A percentile compares a stretch with the other conserved stretches of the same genome.
phyloP scores from a whole-genome alignment of 1,140 invertebrate genomes.

The Babylonia areolata region DNA sequence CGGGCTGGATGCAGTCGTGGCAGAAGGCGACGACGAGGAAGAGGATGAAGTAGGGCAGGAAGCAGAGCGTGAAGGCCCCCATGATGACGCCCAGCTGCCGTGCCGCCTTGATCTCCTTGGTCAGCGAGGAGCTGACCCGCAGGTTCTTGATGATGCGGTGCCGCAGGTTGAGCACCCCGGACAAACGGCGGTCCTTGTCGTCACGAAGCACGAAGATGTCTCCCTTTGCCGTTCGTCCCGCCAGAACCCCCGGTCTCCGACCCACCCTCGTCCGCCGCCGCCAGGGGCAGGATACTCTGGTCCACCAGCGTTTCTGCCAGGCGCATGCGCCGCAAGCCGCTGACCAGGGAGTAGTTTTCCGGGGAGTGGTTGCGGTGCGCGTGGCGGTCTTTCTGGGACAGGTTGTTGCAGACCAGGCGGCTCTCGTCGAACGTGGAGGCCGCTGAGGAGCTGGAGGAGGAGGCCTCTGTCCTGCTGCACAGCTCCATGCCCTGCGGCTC shows the following conservation, averaged over 20 bases:
- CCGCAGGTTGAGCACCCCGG: constrained; percentile 42
- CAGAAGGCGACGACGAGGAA: constrained; percentile 82
- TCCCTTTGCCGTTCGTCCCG: constrained; percentile 39
- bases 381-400: constrained; percentile 50
- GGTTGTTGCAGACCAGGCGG: constrained; percentile 44
- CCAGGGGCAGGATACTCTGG: constrained; percentile 40
- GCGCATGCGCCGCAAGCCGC: constrained; percentile 53
- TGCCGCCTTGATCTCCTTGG: constrained; percentile 82
- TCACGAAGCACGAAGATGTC: constrained; percentile 58
- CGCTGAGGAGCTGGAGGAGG: constrained; percentile 35
- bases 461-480: constrained; percentile 5
- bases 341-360: constrained; percentile 53
- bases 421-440: constrained; percentile 49
- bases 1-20: constrained; percentile 75
- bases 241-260: constrained; percentile 27
- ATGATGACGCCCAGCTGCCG: constrained; percentile 82
- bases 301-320: constrained; percentile 59
- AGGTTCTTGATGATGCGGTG: constrained; percentile 56
- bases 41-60: constrained; percentile 82
- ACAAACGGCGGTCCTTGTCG: constrained; percentile 56
- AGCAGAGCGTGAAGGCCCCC: constrained; percentile 82
- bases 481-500: neutral
- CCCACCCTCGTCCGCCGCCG: constrained; percentile 5
- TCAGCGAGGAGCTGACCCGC: constrained; percentile 70
- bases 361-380: constrained; percentile 5